A percentile compares a stretch with the other conserved stretches of the same genome.
phyloP scores from a whole-genome alignment of 2,797 vertebrate species.

The Cynopterus sphinx region DNA sequence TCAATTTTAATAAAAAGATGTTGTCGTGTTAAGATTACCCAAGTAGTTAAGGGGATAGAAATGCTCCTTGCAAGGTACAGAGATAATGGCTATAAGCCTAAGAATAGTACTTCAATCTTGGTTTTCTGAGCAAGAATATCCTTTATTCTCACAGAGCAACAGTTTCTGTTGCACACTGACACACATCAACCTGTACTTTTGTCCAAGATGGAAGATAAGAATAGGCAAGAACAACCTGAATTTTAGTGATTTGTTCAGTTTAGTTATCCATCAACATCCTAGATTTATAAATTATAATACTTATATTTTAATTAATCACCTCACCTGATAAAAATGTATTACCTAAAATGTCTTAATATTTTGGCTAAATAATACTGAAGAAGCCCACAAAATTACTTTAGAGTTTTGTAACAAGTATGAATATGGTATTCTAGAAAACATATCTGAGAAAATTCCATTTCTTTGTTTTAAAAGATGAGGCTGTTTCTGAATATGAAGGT shows the following conservation, averaged over 20 bases:
- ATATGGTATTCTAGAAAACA: neutral
- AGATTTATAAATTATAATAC: neutral
- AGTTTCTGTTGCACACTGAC: neutral
- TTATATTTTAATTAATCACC: neutral
- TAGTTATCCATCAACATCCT: neutral
- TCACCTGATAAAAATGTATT: neutral
- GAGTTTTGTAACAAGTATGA: neutral
- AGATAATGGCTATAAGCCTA: neutral
- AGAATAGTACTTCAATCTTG: neutral
- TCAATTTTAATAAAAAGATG: slow-evolving; percentile 9
- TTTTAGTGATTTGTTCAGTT: neutral
- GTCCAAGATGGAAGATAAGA: neutral
- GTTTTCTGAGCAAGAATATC: neutral
- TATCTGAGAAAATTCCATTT: neutral
- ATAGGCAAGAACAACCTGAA: neutral
- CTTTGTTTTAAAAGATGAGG: neutral
- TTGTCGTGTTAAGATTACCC: neutral
- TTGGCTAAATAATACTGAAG: neutral
- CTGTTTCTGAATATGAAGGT: neutral
- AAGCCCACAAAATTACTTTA: neutral
- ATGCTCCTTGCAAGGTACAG: neutral
- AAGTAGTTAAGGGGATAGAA: neutral
- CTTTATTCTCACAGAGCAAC: neutral
- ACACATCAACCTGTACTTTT: neutral
- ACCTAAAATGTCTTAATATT: neutral